Percentiles rank a stretch among this genome's conserved stretches.
Evolutionary conservation across 2,113 vertebrate genomes (phyloP).

Genomic region (Zosterops pallidus): DNA sequence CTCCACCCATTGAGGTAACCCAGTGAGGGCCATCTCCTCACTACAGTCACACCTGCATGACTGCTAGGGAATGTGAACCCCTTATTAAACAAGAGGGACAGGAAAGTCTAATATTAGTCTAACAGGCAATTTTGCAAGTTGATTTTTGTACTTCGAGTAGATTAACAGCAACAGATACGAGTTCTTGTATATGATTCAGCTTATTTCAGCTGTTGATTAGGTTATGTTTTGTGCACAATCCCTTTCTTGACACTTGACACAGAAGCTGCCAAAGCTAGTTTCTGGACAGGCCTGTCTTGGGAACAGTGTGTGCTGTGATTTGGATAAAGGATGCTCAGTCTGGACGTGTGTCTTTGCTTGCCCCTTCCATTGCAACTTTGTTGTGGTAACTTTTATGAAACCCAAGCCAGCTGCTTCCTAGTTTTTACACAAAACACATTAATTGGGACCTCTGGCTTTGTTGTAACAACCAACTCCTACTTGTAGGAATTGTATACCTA

Average conservation of each 20-base stretch:
- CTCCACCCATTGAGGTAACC: neutral
- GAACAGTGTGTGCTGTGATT: neutral
- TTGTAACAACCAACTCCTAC: neutral
- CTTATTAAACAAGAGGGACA: neutral
- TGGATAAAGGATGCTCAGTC: neutral
- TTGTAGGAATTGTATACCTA: neutral
- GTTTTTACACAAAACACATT: constrained; percentile 41
- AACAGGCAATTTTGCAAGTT: neutral
- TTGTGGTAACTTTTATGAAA: constrained; percentile 50
- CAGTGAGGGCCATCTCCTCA: neutral
- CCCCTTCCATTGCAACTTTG: constrained; percentile 29
- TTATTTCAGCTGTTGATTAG: neutral
- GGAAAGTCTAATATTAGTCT: neutral
- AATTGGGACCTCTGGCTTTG: neutral
- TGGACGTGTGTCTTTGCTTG: constrained; percentile 49
- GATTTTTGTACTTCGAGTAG: neutral
- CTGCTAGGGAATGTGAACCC: neutral
- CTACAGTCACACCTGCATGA: neutral
- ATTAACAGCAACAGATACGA: neutral
- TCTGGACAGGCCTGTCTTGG: neutral
- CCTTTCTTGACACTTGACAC: constrained; percentile 13
- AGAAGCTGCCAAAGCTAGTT: constrained; percentile 3
- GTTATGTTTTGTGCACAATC: neutral
- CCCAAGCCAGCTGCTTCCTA: constrained; percentile 35
- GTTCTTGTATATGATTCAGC: neutral